These are phyloP conservation scores for Puntigrus tetrazona DNA, from an alignment of 2,113 vertebrate genomes.

Conservation along the genomic window DNA sequence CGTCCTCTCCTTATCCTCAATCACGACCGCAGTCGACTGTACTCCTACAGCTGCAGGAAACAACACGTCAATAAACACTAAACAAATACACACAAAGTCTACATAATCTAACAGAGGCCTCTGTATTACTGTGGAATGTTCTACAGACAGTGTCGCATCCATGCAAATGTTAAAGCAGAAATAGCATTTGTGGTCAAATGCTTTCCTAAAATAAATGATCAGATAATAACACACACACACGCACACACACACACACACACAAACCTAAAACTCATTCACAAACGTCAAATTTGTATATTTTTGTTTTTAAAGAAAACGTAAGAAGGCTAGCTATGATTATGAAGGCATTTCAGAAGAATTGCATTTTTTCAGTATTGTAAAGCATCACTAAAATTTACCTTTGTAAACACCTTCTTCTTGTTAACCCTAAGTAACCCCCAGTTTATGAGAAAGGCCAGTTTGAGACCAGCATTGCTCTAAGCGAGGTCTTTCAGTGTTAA, in stretches of 20 bases:
- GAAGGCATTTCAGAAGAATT: too few relatives aligned
- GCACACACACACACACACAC: too few relatives aligned
- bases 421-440: too few relatives aligned
- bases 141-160: not conserved
- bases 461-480: not conserved
- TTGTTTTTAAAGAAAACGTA: not conserved
- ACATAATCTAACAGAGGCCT: not conserved
- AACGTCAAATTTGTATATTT: not conserved
- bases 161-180: slow-evolving; percentile 13
- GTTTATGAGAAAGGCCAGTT: not conserved
- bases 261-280: too few relatives aligned
- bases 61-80: not conserved
- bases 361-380: too few relatives aligned
- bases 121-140: not conserved
- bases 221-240: not conserved
- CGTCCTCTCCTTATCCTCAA: slow-evolving; percentile 91
- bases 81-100: slow-evolving; percentile 27
- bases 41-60: slow-evolving; percentile 52
- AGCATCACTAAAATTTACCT: too few relatives aligned
- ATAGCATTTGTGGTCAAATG: slow-evolving; percentile 1
- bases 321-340: too few relatives aligned
- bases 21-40: slow-evolving; percentile 74
- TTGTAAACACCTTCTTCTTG: too few relatives aligned
- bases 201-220: not conserved
- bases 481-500: not conserved